phyloP scores from a whole-genome alignment of 2,888 invertebrate genomes.

The Rugalucina vietnamica region DNA sequence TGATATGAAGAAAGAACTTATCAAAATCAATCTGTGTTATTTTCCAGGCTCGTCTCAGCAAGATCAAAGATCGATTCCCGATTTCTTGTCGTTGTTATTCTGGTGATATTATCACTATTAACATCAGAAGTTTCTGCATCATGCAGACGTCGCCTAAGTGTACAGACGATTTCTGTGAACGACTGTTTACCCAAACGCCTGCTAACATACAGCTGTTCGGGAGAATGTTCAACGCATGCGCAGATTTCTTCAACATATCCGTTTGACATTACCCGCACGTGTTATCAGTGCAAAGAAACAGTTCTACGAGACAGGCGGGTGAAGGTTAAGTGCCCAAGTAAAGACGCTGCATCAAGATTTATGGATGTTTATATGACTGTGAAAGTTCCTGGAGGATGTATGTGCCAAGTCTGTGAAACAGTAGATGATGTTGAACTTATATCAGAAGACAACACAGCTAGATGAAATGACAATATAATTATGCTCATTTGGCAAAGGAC shows the following conservation, averaged over 20 bases:
- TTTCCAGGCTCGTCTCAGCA: too few species aligned
- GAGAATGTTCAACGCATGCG: slow-evolving; percentile 36
- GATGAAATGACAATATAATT: too few species aligned
- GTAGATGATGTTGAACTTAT: background rate
- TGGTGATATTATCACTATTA: background rate
- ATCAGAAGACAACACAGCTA: too few species aligned
- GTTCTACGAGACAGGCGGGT: slow-evolving; percentile 16
- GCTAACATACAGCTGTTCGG: slow-evolving; percentile 36
- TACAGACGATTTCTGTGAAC: slow-evolving; percentile 33
- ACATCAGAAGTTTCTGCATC: background rate
- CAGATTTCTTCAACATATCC: slow-evolving; percentile 31
- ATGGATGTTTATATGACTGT: slow-evolving; percentile 7
- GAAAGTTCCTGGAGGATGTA: slow-evolving; percentile 30
- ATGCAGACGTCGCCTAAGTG: slow-evolving; percentile 27
- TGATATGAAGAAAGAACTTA: too few species aligned
- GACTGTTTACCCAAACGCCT: slow-evolving; percentile 44
- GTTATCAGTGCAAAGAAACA: slow-evolving; percentile 47
- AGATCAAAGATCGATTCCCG: too few species aligned
- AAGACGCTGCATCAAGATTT: slow-evolving; percentile 12
- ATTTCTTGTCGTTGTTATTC: too few species aligned
- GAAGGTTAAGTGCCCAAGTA: slow-evolving; percentile 36
- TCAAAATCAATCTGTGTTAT: too few species aligned
- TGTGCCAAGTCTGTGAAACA: slow-evolving; percentile 32
- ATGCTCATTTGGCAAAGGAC: too few species aligned
- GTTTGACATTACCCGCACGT: slow-evolving; percentile 27